Evolutionary conservation across 2,113 vertebrate species (phyloP), one percentile per base, ranked within the genome.

Genomic region (Redunca redunca): DNA sequence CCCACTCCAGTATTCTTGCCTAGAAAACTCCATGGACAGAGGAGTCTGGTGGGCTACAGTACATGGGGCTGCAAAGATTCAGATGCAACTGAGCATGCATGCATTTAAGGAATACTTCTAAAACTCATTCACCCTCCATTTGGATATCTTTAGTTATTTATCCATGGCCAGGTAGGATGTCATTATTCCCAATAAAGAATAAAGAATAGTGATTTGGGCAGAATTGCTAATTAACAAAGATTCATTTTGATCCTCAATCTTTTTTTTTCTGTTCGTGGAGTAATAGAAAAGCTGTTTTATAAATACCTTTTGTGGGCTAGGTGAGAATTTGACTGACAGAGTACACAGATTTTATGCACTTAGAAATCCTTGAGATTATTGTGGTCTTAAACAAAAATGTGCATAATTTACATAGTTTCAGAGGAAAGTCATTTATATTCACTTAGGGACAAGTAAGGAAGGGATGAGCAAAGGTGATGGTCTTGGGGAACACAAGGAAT

Each of bases 311-410:
- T n/a, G 62, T 53, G 40, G 57, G 10, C 26, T n/a, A 95, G 52
- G 74, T 64, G 48, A 97, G 58, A 91, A 88, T 60, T 26, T 67
- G 30, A 16, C 88, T 97, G 81, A 88, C 77, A 94, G 71, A 92
- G 9, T 55, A 83, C 6, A 94, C 53, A 88, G 33, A 57, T 83
- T 94, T 95, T 78, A 95, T 94, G 53, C 28, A 57, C 6, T 88
- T 67, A 58, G 43, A 88, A 89, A 91, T 92, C 33, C 50, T 94
- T 86, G 26, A 95, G 23, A 78, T 88, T 71, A 21, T 19, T 62
- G 55, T 33, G 87, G 3, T 91, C 46, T 90, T 48, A 78, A 3
- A 89, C 36, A 95, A 95, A 46, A 77, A 74, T 93, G 53, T 43
- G 33, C 33, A 84, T 92, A 64, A 82, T 85, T 91, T 95, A 83